Conservation (phyloP, 2,888 invertebrate species). For the Fragum sueziense region DNA sequence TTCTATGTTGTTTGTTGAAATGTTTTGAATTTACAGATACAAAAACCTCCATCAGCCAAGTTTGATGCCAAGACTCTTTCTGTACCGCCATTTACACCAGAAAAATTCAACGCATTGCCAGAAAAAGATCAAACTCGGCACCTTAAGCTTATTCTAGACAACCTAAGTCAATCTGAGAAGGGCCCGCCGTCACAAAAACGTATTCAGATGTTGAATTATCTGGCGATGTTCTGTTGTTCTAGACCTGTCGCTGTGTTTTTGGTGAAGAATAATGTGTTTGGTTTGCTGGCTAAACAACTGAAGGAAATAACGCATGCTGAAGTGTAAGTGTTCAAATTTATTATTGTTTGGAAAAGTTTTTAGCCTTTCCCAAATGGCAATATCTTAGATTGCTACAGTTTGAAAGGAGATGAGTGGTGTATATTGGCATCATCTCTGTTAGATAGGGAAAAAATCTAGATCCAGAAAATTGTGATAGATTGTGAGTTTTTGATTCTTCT, state of each 20-base stretch:
- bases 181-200: slow-evolving; percentile 81
- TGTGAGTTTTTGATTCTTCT: too few relatives aligned
- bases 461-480: too few relatives aligned
- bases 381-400: too few relatives aligned
- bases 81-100: slow-evolving; percentile 75
- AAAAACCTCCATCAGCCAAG: slow-evolving; percentile 76
- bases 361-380: too few relatives aligned
- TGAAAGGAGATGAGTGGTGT: too few relatives aligned
- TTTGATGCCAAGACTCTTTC: slow-evolving; percentile 80
- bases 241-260: slow-evolving; percentile 68
- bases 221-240: slow-evolving; percentile 70
- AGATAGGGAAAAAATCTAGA: too few relatives aligned
- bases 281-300: slow-evolving; percentile 73
- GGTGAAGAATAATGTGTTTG: slow-evolving; percentile 66
- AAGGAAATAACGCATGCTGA: slow-evolving; percentile 79
- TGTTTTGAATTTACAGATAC: slow-evolving; percentile 76
- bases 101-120: slow-evolving; percentile 74
- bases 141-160: slow-evolving; percentile 72
- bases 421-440: too few relatives aligned
- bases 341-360: too few relatives aligned
- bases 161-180: slow-evolving; percentile 73
- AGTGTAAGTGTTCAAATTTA: slow-evolving; percentile 80
- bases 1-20: too few relatives aligned
- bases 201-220: slow-evolving; percentile 79
- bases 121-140: slow-evolving; percentile 77